Base-by-base conservation (phyloP, 2,113 vertebrate genomes). In the Menidia beryllina region DNA sequence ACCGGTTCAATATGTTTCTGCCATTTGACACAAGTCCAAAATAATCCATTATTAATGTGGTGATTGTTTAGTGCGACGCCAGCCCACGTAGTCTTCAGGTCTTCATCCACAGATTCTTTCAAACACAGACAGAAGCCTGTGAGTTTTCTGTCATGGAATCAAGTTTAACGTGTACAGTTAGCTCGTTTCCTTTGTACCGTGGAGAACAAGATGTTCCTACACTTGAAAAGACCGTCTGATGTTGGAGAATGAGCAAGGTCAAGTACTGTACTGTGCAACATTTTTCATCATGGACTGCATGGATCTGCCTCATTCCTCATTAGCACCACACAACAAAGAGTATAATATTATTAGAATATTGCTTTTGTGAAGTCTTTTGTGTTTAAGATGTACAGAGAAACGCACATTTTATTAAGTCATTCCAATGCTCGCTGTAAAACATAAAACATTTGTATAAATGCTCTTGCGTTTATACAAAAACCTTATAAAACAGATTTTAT, bases 181-280 rank as follows among this genome's bases (percentile, higher is more conserved):
- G 60, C 48, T 19, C 11, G 19, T 23, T 49, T 72, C 56, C 60
- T 56, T 54, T 75, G 47, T 59, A 68, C 21, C 70, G 41, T 78
- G 43, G 50, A 63, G 83, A 24, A 85, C 84, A 64, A 23, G 58
- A 56, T 83, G 79, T 86, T 69, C 84, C 43, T 64, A 13, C 53
- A 27, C 66, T 77, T 75, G 62, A 80, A 77, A 67, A 72, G 59
- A 72, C 50, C 62, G 60, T 76, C 55, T 79, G 50, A 81, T 78
- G 75, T 63, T 52, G 47, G 58, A 56, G 58, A 68, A 72, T 84
- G 68, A 79, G 66, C 76, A 83, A 87, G 81, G 84, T 84, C 77
- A 64, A 60, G 14, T 55, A 48, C 26, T 61, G 13, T 57, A 8
- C 30, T 34, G 17, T 38, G 11, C 1, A 26, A 34, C 47, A 24